Conservation (phyloP, 2,797 vertebrate genomes). For the Enteromius anoplus region DNA sequence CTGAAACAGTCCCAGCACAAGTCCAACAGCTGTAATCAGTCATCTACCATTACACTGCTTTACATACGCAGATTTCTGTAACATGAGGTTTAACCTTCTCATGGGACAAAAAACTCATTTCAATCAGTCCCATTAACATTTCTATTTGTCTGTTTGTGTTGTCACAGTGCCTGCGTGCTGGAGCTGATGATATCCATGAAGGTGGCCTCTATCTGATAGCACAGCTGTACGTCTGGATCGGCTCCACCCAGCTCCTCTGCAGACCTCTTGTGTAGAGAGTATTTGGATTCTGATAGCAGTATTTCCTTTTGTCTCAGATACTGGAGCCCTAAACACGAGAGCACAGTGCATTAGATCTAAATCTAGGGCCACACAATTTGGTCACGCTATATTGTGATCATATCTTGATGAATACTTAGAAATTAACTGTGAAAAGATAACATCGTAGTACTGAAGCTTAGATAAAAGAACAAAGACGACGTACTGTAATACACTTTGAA, state of each 20-base stretch:
- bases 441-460: neutral
- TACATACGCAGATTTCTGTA: neutral
- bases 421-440: neutral
- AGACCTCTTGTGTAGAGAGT: conserved; percentile 74
- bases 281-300: conserved; percentile 69
- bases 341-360: conserved; percentile 10
- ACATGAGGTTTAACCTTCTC: neutral
- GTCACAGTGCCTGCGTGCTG: conserved; percentile 86
- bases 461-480: neutral
- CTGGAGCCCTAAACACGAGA: conserved; percentile 82
- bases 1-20: conserved; percentile 4
- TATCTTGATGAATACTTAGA: neutral
- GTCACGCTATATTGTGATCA: neutral
- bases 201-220: conserved; percentile 92
- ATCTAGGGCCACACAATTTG: conserved; percentile 3
- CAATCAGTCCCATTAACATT: neutral
- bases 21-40: neutral
- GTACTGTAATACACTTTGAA: neutral
- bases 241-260: conserved; percentile 78
- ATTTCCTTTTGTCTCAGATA: conserved; percentile 88
- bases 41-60: conserved; percentile 7
- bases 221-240: conserved; percentile 93
- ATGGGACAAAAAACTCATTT: conserved; percentile 9
- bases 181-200: conserved; percentile 95
- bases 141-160: neutral